These are phyloP conservation scores for Drosophila albomicans DNA, from an alignment of 1,140 invertebrate genomes.

Conservation along the genomic window DNA sequence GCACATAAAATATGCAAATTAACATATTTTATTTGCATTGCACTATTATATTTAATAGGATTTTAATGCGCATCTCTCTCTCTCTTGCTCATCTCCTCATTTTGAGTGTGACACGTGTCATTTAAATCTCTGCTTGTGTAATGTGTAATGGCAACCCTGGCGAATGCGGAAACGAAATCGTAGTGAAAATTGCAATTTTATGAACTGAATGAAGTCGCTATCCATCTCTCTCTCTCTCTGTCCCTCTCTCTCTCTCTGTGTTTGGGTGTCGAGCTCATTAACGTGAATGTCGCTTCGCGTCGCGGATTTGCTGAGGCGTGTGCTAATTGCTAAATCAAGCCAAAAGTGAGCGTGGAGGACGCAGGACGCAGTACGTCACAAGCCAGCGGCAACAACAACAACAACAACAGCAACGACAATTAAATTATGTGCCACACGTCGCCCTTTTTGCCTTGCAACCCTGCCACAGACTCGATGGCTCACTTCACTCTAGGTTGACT, in stretches of 20 bases:
- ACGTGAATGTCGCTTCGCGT: slow-evolving; percentile 8
- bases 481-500: slow-evolving; percentile 31
- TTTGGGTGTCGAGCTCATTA: slow-evolving; percentile 40
- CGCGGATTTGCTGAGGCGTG: slow-evolving; percentile 43
- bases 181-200: slow-evolving; percentile 56
- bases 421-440: slow-evolving; percentile 63
- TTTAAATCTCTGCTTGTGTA: slow-evolving; percentile 26
- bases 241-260: too few relatives aligned
- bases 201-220: slow-evolving; percentile 17
- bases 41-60: slow-evolving; percentile 60
- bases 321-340: slow-evolving; percentile 74
- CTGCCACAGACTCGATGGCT: neutral
- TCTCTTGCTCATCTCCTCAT: neutral
- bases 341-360: slow-evolving; percentile 36
- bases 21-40: slow-evolving; percentile 63
- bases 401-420: slow-evolving; percentile 47
- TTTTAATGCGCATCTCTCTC: slow-evolving; percentile 50
- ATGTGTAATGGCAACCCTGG: slow-evolving; percentile 4
- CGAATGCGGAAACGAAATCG: neutral
- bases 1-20: slow-evolving; percentile 67
- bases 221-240: too few relatives aligned
- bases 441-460: slow-evolving; percentile 3
- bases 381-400: neutral
- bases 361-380: neutral
- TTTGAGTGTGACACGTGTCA: neutral